Evolutionary conservation across 1,140 invertebrate species (phyloP).

Genomic region (Atta texana): DNA sequence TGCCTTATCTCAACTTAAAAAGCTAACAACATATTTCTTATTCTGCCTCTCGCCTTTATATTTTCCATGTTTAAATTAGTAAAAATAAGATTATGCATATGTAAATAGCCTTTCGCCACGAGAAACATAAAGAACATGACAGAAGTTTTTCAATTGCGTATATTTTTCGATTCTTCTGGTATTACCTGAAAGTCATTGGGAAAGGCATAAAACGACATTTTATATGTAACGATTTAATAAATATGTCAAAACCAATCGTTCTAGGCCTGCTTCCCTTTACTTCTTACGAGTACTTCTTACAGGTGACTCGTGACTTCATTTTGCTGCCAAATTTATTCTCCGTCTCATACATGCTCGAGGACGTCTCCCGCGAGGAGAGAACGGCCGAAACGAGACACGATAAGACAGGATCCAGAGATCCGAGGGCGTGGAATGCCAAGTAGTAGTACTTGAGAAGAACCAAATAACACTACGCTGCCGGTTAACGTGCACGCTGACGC

Average conservation of each 20-base stretch:
- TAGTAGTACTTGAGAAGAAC: conserved; percentile 50
- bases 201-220: conserved; percentile 4
- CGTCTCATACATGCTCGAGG: not conserved
- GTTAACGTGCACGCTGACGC: conserved; percentile 20
- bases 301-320: not conserved
- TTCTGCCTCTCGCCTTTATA: not conserved
- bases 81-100: conserved; percentile 36
- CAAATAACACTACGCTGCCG: conserved; percentile 26
- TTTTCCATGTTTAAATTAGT: not conserved
- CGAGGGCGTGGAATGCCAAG: conserved; percentile 70
- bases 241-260: conserved; percentile 32
- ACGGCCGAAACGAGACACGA: not conserved
- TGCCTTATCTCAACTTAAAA: not conserved
- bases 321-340: conserved; percentile 36
- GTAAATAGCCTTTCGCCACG: conserved; percentile 2
- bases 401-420: conserved; percentile 51
- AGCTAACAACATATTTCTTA: not conserved
- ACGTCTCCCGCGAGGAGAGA: not conserved
- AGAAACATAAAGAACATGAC: not conserved
- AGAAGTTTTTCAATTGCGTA: not conserved
- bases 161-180: not conserved
- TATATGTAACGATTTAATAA: conserved; percentile 30
- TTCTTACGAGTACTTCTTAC: not conserved
- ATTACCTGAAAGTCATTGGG: not conserved
- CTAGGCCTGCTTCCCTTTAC: not conserved